Percentiles rank a stretch among this genome's conserved stretches.
Evolutionary conservation across 2,797 vertebrate species (phyloP).

Genomic region (Miopithecus talapoin): DNA sequence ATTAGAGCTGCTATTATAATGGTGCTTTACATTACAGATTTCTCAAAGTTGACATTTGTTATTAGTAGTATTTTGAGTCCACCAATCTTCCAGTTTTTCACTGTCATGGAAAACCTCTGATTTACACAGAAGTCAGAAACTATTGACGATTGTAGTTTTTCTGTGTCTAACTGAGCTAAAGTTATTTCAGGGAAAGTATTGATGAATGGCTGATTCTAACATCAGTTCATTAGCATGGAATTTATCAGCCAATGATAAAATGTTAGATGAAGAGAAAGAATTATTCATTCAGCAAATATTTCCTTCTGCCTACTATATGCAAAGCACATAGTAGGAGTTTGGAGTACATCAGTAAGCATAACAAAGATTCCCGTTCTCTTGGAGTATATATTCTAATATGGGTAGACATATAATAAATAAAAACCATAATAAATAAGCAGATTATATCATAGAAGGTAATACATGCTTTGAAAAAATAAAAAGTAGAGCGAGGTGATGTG

Average conservation of each 20-base stretch:
- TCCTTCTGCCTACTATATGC: not conserved
- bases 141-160: slow-evolving; percentile 32
- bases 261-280: not conserved
- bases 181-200: not conserved
- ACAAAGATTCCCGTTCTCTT: not conserved
- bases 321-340: not conserved
- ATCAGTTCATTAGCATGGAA: not conserved
- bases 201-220: not conserved
- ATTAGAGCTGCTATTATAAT: not conserved
- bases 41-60: slow-evolving; percentile 33
- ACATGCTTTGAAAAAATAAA: not conserved
- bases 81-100: not conserved
- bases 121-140: slow-evolving; percentile 9
- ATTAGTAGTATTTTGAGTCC: not conserved
- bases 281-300: slow-evolving; percentile 1
- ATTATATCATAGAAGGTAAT: not conserved
- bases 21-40: not conserved
- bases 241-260: not conserved
- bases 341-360: not conserved
- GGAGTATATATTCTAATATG: not conserved
- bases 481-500: not conserved
- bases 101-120: slow-evolving; percentile 47
- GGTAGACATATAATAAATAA: not conserved
- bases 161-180: not conserved
- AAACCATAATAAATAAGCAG: not conserved